phyloP scores from a whole-genome alignment of 2,797 vertebrate species.

The Emydoidea blandingii region DNA sequence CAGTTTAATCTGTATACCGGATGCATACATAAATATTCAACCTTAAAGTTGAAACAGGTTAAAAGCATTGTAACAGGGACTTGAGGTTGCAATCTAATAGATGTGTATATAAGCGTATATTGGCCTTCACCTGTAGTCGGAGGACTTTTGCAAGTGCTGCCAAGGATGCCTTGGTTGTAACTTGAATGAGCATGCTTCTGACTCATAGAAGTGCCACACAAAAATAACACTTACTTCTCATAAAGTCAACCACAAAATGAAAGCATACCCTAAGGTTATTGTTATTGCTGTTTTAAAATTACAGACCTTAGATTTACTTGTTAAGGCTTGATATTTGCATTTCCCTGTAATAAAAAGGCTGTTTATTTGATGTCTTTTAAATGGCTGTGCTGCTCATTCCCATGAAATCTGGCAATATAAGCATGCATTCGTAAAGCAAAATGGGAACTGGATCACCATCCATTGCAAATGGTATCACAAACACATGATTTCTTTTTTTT shows the following conservation, averaged over 20 bases:
- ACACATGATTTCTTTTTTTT: conserved; percentile 21
- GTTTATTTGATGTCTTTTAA: conserved; percentile 79
- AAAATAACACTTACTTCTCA: conserved; percentile 75
- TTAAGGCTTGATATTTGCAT: conserved; percentile 80
- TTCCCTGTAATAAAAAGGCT: conserved; percentile 75
- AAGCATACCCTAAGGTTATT: conserved; percentile 75
- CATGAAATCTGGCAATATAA: conserved; percentile 74
- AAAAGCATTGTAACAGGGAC: not conserved
- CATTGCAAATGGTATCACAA: conserved; percentile 63
- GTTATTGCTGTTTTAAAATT: conserved; percentile 78
- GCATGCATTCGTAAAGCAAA: conserved; percentile 68
- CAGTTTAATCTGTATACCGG: not conserved
- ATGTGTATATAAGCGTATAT: not conserved
- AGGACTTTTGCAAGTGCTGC: conserved; percentile 15
- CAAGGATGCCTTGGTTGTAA: conserved; percentile 21
- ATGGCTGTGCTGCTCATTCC: conserved; percentile 73
- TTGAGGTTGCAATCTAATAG: not conserved
- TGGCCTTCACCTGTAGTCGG: not conserved
- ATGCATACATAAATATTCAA: not conserved
- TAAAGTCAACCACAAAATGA: conserved; percentile 71
- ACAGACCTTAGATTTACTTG: conserved; percentile 78
- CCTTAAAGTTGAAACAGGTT: not conserved
- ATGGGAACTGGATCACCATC: conserved; percentile 57
- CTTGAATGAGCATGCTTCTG: conserved; percentile 43
- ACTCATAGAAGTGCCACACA: conserved; percentile 55